These are phyloP conservation scores for Lacerta agilis DNA, from an alignment of 2,797 vertebrate species.

Conservation along the genomic window DNA sequence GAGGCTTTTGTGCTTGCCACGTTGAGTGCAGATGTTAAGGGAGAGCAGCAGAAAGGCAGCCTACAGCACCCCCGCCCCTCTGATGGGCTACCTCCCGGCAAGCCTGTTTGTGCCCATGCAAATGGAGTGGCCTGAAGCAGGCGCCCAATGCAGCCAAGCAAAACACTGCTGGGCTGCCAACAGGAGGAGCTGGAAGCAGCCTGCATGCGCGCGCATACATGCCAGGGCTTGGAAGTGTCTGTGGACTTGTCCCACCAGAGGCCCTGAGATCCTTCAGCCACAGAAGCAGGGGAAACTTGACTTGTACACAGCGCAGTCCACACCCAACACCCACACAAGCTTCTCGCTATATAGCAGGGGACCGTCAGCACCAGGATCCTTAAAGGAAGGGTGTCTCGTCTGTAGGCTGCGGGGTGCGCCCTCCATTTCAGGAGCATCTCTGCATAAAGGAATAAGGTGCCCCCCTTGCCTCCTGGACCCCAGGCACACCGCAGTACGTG, in stretches of 20 bases:
- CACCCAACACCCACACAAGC: no score
- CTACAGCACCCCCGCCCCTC: background rate
- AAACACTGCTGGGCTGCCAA: background rate
- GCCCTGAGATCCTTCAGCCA: background rate
- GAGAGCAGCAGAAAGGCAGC: slow-evolving; percentile 16
- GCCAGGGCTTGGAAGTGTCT: background rate
- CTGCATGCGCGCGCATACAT: background rate
- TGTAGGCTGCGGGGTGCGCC: no score
- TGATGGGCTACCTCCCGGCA: accelerated
- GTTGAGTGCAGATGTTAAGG: slow-evolving; percentile 50
- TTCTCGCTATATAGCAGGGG: background rate
- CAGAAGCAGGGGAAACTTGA: background rate
- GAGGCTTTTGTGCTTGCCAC: slow-evolving; percentile 36
- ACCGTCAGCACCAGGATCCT: background rate
- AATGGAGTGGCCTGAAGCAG: accelerated
- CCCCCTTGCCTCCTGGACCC: background rate
- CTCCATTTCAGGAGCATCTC: background rate
- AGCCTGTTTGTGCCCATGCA: background rate
- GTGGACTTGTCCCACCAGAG: background rate
- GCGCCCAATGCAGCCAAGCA: background rate
- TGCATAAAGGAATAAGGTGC: no score
- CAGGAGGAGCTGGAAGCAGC: background rate
- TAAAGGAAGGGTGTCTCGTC: background rate
- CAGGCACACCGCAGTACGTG: background rate
- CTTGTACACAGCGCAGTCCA: no score